Base-by-base conservation (phyloP, 1,140 invertebrate genomes). In the Drosophila murphyi region DNA sequence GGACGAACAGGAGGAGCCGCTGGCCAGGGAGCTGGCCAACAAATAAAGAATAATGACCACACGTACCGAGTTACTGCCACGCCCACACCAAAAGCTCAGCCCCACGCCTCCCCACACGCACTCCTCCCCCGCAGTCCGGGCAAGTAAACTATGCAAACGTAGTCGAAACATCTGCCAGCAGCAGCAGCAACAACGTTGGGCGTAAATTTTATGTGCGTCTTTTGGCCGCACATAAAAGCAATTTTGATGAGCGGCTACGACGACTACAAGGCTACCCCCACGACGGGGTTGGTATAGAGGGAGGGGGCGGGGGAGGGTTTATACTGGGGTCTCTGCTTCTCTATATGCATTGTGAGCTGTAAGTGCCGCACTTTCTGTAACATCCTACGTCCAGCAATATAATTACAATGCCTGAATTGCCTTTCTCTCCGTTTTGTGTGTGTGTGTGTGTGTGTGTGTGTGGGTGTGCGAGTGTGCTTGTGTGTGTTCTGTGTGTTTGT, bases 41-140 rank as follows among this genome's bases (percentile, higher is more conserved):
- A 88, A 88, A 88, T 88, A 88, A 88, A 88, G 85, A 88, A 88
- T 88, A 88, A 88, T 88, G 83, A 83, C 83, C 80, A 60, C 83
- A 88, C 83, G 83, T 88, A 89, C 85, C 41, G 69, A 51, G 59
- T 52, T 39, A 37, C 43, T 72, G 51, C 69, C 76, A 76, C 61
- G 52, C 67, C 60, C 56, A 48, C 43, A 39, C 43, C 41, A 35
- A 59, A 47, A 65, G 61, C 28, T 48, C 50, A 41, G 50, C 35
- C 29, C 61, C 7, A 7, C 29, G 32, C 12, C 5, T 41, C 20
- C n/a, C 41, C 62, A 64, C n/a, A 7, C 6, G 2, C 8, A 2
- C 39, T 0, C 5, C 39, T 41, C 8, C 39, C 20, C 20, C 20
- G 20, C 20, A 20, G 20, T 20, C 20, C 12, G 32, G 61, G 51